Evolutionary conservation across 2,113 vertebrate genomes (phyloP), one percentile per base, ranked within the genome.

Genomic region (Pelodiscus sinensis): DNA sequence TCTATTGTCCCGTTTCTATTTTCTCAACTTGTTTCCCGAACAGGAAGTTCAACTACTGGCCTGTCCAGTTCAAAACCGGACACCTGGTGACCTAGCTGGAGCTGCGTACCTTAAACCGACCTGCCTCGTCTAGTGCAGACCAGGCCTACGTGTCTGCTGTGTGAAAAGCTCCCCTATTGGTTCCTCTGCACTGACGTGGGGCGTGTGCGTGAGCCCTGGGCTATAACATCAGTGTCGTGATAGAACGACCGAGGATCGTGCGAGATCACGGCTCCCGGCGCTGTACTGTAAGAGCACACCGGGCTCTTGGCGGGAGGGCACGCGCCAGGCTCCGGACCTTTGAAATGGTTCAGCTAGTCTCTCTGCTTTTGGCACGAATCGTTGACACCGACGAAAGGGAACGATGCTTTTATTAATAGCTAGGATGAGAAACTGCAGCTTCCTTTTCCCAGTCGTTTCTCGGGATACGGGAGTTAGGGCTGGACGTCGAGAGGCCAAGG

Each of bases 151-250:
- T 84, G 52, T 82, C 85, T 80, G 87, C 9, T 75, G 50, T 65
- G 82, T 52, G 87, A 90, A 73, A 80, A 87, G 85, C 94, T 96
- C 86, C 91, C 87, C 85, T 90, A 84, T 91, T 92, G 91, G 94
- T 87, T 88, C 65, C 90, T 90, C 0, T 0, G 75, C 50, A 77
- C 92, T 94, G 92, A 65, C 81, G 3, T 0, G 55, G 79, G 55
- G 5, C 54, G 77, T 89, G 88, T 88, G 95, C 94, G 90, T 94
- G 92, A 94, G 89, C 4, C 3, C 25, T 71, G 1, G 78, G 93
- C 92, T 95, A 95, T 95, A 95, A 73, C 73, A 0, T 0, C 82
- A 83, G 22, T 14, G 87, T 82, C 86, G 82, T 35, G 77, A 83
- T 78, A 85, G 92, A 84, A 87, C 93, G 71, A 21, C 2, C 12